Base-by-base conservation (phyloP, 2,113 vertebrate species). In the Tonatia bakeri region DNA sequence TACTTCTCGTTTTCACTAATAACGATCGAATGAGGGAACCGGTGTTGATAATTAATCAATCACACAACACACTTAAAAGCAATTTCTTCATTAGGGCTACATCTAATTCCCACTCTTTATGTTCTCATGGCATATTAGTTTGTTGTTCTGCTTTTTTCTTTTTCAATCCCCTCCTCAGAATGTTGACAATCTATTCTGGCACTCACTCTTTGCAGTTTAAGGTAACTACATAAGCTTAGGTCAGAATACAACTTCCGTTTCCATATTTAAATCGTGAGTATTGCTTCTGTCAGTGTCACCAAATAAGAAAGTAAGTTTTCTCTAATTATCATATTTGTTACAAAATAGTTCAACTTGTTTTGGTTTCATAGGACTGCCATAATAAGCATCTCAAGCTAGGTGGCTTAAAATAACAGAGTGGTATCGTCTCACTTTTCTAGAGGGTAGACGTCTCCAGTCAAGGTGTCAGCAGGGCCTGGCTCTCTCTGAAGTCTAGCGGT, bases 11-110 rank as follows among this genome's bases (percentile, higher is more conserved):
- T 96, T 94, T 97, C 50, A 84, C 88, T 98, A 97, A 98, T 96
- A 97, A 88, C 85, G 96, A 72, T 87, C 65, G 73, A 97, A 50
- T 82, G 80, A 96, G 90, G 94, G 97, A 94, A 65, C 16, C 7
- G 93, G 95, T 96, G 82, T 88, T 97, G 95, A 96, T 98, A 97
- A 97, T 98, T 98, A 97, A 97, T 98, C 97, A 98, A 97, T 97
- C 98, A 91, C 89, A 94, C 82, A 94, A 54, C 94, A 97, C 89
- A 69, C 85, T 97, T 92, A 69, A 97, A 94, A 97, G 94, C 69
- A 95, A 98, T 98, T 96, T 98, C 93, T 93, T 97, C 95, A 84
- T 97, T 96, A 97, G 76, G 84, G 52, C 40, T 97, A 50, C 73
- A 56, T 96, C 97, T 90, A 82, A 97, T 91, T 84, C 73, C 81